phyloP scores from a whole-genome alignment of 2,797 vertebrate species.

The Percopsis omiscomaycus region DNA sequence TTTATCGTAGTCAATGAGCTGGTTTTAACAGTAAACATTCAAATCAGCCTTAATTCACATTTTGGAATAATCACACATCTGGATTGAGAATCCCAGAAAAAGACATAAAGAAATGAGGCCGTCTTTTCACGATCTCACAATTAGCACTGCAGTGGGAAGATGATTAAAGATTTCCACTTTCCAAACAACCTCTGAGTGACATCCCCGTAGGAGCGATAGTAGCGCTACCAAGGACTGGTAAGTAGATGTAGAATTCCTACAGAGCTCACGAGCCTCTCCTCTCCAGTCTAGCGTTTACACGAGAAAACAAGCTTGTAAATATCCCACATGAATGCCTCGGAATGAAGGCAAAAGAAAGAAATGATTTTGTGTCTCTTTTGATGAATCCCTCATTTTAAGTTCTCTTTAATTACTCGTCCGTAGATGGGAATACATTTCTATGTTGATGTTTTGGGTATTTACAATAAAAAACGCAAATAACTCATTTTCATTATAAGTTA shows the following conservation, averaged over 20 bases:
- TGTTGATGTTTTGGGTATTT: slow-evolving; percentile 23
- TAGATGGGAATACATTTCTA: slow-evolving; percentile 32
- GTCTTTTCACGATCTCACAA: slow-evolving; percentile 56
- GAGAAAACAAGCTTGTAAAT: slow-evolving; percentile 71
- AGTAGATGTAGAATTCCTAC: slow-evolving; percentile 74
- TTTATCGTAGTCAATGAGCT: neutral
- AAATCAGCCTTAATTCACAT: slow-evolving; percentile 44
- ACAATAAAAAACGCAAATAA: slow-evolving; percentile 29
- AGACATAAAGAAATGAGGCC: slow-evolving; percentile 65
- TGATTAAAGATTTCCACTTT: slow-evolving; percentile 51
- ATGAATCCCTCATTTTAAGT: slow-evolving; percentile 41
- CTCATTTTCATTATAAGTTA: slow-evolving; percentile 56
- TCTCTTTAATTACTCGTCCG: slow-evolving; percentile 45
- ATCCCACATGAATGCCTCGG: slow-evolving; percentile 69
- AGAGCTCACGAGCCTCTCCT: slow-evolving; percentile 50
- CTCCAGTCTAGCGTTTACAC: slow-evolving; percentile 69
- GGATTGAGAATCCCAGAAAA: slow-evolving; percentile 15
- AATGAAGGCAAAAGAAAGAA: slow-evolving; percentile 31
- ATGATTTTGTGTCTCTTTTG: slow-evolving; percentile 43
- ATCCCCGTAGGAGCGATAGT: slow-evolving; percentile 19
- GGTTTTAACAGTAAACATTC: slow-evolving; percentile 22
- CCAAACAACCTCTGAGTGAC: slow-evolving; percentile 29
- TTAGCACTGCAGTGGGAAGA: slow-evolving; percentile 61
- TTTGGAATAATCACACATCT: slow-evolving; percentile 47
- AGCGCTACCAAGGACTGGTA: slow-evolving; percentile 39